These are phyloP conservation scores for Aelia acuminata DNA, from an alignment of 2,888 invertebrate genomes.

Conservation along the genomic window DNA sequence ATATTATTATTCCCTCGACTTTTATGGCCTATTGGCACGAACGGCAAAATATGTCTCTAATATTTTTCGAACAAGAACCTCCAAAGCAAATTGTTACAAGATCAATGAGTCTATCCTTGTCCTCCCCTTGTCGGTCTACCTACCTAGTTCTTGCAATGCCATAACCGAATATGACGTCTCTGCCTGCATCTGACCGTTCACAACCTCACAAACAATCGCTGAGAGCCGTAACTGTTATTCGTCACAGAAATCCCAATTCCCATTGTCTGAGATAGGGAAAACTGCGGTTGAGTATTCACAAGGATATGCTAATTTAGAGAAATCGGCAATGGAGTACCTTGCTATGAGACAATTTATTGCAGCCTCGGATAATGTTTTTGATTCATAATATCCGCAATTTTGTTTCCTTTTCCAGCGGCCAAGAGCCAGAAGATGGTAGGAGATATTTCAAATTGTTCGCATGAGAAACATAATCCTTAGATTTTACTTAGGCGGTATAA, in stretches of 20 bases:
- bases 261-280: constrained; percentile 1
- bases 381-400: constrained; percentile 11
- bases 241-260: not conserved
- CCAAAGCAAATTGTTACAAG: no score
- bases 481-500: not conserved
- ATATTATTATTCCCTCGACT: no score
- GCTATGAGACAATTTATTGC: constrained; percentile 11
- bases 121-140: no score
- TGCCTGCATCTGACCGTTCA: not conserved
- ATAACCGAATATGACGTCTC: no score
- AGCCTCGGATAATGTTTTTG: not conserved
- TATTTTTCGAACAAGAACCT: no score
- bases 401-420: not conserved
- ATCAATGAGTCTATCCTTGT: no score
- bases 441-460: constrained; percentile 4
- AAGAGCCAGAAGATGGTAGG: not conserved
- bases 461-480: not conserved
- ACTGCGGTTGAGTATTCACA: not conserved
- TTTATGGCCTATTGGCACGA: no score
- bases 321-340: not conserved
- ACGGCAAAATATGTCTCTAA: no score
- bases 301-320: constrained; percentile 6
- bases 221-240: not conserved
- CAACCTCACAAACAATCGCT: not conserved
- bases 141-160: no score